These are phyloP conservation scores for Pterocles orientalis DNA, from an alignment of 2,113 vertebrate genomes.

Conservation along the genomic window DNA sequence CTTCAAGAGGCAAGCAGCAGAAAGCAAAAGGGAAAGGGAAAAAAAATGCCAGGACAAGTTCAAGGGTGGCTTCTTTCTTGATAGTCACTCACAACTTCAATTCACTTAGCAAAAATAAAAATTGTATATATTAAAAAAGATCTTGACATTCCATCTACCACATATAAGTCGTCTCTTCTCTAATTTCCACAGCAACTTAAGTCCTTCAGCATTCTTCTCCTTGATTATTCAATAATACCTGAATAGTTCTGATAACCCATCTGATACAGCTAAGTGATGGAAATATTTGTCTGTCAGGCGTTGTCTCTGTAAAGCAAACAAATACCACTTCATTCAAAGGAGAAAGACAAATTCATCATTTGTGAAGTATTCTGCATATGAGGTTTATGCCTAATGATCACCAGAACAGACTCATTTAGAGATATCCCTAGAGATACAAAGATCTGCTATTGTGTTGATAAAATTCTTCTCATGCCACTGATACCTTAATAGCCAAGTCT, in stretches of 20 bases:
- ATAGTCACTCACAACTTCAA: not conserved
- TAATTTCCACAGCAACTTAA: not conserved
- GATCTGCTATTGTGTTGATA: slow-evolving; percentile 33
- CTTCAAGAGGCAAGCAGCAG: not conserved
- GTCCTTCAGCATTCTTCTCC: not conserved
- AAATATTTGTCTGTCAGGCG: slow-evolving; percentile 1
- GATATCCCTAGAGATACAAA: slow-evolving; percentile 31
- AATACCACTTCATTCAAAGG: not conserved
- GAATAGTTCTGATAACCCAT: slow-evolving; percentile 28
- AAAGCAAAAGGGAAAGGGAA: not conserved
- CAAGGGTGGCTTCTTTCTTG: not conserved
- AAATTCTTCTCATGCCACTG: slow-evolving; percentile 64
- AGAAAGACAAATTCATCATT: slow-evolving; percentile 1
- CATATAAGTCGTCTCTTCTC: not conserved
- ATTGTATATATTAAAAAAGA: not conserved
- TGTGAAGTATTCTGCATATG: not conserved
- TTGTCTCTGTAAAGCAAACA: slow-evolving; percentile 47
- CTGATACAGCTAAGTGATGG: not conserved
- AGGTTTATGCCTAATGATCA: not conserved
- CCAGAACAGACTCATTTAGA: slow-evolving; percentile 23
- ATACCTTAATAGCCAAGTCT: not conserved
- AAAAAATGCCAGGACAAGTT: not conserved
- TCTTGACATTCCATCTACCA: not conserved
- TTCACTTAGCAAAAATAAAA: not conserved
- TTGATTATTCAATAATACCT: not conserved